A percentile compares a stretch with the other conserved stretches of the same genome.
phyloP scores from a whole-genome alignment of 2,888 invertebrate genomes.

The Melikaiella ostensackeni region DNA sequence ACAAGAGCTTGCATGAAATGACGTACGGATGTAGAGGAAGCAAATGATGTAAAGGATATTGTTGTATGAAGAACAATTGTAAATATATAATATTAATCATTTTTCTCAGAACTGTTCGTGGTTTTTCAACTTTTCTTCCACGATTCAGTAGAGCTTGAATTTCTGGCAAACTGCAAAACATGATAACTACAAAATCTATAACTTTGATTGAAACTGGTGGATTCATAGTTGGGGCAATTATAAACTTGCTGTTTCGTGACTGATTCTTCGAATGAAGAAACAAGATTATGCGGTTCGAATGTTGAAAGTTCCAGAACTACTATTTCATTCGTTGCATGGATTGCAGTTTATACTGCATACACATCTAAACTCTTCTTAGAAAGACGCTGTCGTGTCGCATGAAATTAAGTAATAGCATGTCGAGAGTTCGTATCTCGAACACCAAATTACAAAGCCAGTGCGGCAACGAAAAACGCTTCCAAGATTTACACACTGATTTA shows the following conservation, averaged over 20 bases:
- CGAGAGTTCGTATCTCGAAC: slow-evolving; percentile 36
- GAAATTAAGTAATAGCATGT: slow-evolving; percentile 63
- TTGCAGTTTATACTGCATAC: not conserved
- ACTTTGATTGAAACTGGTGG: slow-evolving; percentile 17
- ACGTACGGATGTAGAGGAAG: too few species aligned
- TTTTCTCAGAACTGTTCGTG: too few species aligned
- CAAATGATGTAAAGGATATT: too few species aligned
- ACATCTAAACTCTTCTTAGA: slow-evolving; percentile 61
- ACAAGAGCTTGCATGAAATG: too few species aligned
- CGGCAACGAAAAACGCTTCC: slow-evolving; percentile 16
- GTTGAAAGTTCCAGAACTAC: slow-evolving; percentile 2
- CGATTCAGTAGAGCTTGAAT: too few species aligned
- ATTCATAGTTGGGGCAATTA: slow-evolving; percentile 31
- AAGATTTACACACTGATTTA: slow-evolving; percentile 33
- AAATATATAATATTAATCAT: too few species aligned
- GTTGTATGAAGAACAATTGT: too few species aligned
- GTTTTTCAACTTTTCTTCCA: too few species aligned
- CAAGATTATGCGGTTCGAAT: slow-evolving; percentile 20
- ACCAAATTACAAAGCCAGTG: slow-evolving; percentile 27
- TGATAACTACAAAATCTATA: not conserved
- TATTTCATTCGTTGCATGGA: slow-evolving; percentile 1
- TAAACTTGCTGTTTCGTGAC: slow-evolving; percentile 11
- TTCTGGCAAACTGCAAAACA: not conserved
- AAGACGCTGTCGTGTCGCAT: slow-evolving; percentile 61
- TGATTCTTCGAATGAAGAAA: slow-evolving; percentile 16